Evolutionary conservation across 2,797 vertebrate species (phyloP).

Genomic region (Ispidina picta): DNA sequence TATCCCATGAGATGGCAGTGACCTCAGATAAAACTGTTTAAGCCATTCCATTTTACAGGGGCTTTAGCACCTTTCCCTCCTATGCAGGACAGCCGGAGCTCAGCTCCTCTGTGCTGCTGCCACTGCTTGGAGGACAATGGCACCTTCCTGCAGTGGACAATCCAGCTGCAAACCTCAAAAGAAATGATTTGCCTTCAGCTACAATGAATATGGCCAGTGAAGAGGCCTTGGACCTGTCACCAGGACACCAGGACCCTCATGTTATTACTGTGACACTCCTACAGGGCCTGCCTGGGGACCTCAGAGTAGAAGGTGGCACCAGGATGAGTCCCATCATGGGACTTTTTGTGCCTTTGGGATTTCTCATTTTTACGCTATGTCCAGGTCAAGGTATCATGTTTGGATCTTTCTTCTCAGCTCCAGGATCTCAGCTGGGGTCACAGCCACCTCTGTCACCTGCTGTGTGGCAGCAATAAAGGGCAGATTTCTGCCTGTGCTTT

Average conservation of each 20-base stretch:
- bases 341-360: neutral
- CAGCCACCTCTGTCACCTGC: neutral
- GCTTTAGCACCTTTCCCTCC: neutral
- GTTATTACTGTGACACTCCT: fast-evolving
- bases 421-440: fast-evolving
- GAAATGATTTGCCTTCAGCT: neutral
- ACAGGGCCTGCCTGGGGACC: fast-evolving
- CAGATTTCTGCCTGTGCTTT: neutral
- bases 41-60: neutral
- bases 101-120: fast-evolving
- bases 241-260: neutral
- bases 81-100: fast-evolving
- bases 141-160: neutral
- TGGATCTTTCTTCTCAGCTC: neutral
- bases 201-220: fast-evolving
- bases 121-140: neutral
- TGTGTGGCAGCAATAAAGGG: neutral
- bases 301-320: neutral
- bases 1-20: neutral
- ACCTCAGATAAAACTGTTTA: neutral
- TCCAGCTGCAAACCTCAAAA: neutral
- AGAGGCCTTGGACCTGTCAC: neutral
- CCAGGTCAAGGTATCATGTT: neutral
- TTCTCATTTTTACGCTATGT: fast-evolving
- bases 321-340: fast-evolving